Evolutionary conservation across 2,797 vertebrate species (phyloP).

Genomic region (Darevskia nairensis): DNA sequence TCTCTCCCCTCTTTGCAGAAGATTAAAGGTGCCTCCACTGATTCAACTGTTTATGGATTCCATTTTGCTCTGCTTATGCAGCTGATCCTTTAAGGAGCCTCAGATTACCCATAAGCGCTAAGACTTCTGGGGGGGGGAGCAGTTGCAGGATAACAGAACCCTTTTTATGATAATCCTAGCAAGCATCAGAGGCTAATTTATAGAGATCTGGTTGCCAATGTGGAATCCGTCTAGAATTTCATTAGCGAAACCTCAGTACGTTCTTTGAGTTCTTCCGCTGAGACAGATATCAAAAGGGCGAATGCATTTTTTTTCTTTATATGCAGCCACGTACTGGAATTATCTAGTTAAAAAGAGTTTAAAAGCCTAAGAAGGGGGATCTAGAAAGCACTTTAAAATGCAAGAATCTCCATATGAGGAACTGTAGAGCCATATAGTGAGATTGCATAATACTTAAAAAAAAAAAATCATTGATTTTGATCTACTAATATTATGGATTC

Average conservation of each 20-base stretch:
- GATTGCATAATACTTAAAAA: neutral
- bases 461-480: no score
- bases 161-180: conserved; percentile 42
- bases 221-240: conserved; percentile 53
- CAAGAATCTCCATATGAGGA: neutral
- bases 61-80: neutral
- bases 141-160: neutral
- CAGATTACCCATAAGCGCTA: conserved; percentile 2
- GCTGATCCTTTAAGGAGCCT: neutral
- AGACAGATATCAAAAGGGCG: conserved; percentile 45
- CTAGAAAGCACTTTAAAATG: conserved; percentile 13
- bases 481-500: neutral
- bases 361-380: neutral
- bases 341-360: neutral
- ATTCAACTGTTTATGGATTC: conserved; percentile 11
- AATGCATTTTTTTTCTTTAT: neutral
- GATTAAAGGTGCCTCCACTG: neutral
- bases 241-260: conserved; percentile 61
- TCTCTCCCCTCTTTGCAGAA: neutral
- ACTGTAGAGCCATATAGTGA: conserved; percentile 4
- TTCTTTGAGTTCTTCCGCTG: conserved; percentile 29
- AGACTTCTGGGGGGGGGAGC: neutral
- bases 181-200: conserved; percentile 54
- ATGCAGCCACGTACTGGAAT: neutral
- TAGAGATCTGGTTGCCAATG: conserved; percentile 55